Percentiles rank a stretch among this genome's conserved stretches.
phyloP scores from a whole-genome alignment of 2,797 vertebrate species.

The Crocidura indochinensis region DNA sequence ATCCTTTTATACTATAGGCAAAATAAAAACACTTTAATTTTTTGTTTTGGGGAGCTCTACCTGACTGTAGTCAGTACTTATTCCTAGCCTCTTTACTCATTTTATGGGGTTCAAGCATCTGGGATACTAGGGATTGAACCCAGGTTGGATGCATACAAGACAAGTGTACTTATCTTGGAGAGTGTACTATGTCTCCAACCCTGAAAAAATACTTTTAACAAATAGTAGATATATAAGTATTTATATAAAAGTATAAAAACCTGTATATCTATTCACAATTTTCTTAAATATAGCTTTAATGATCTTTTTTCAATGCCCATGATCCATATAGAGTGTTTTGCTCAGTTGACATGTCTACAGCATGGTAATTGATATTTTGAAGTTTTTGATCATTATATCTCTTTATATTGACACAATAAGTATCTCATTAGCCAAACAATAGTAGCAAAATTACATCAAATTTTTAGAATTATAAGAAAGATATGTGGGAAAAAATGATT shows the following conservation, averaged over 20 bases:
- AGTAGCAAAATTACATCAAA: neutral
- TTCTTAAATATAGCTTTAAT: slow-evolving; percentile 5
- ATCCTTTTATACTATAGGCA: neutral
- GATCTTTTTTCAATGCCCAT: neutral
- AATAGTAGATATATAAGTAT: neutral
- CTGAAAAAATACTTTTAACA: neutral
- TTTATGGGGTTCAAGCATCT: too few relatives aligned
- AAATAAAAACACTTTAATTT: neutral
- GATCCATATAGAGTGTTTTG: neutral
- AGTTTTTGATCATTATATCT: too few relatives aligned
- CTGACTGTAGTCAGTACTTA: too few relatives aligned
- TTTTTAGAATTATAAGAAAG: neutral
- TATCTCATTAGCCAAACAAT: neutral
- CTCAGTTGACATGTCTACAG: neutral
- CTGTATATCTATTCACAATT: slow-evolving; percentile 1
- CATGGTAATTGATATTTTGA: too few relatives aligned
- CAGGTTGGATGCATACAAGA: too few relatives aligned
- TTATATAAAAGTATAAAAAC: slow-evolving; percentile 4
- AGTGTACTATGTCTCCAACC: too few relatives aligned
- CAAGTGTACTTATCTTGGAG: too few relatives aligned
- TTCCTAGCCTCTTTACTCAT: too few relatives aligned
- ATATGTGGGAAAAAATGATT: neutral
- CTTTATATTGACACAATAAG: slow-evolving; percentile 14
- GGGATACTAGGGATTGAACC: too few relatives aligned
- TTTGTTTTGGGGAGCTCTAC: too few relatives aligned